Base-by-base conservation (phyloP, 1,140 invertebrate genomes). In the Diorhabda carinulata region DNA sequence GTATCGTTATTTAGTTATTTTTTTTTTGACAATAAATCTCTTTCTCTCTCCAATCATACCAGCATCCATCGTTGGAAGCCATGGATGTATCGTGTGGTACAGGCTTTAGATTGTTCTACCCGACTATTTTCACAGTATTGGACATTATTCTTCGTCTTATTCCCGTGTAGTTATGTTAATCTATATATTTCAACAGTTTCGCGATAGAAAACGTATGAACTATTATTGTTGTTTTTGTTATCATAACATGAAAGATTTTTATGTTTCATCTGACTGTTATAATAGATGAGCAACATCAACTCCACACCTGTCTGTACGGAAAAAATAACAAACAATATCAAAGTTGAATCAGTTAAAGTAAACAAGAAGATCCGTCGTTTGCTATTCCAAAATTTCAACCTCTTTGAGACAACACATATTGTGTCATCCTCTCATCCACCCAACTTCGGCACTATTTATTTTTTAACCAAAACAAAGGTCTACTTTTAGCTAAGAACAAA, bases 401-500 rank as follows among this genome's bases (percentile, higher is more conserved):
- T 25, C 65, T 40, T 8, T 60, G 65, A 67, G 42, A 67, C 43
- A 42, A 43, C n/a, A 25, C 65, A 60, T 59, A 59, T 47, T 67
- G 65, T 67, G 57, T 67, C 65, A 40, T 61, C 42, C 42, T 43
- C 42, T 8, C 57, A 44, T 67, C 41, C 44, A 44, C 65, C 65
- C 57, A 67, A 60, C 65, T 43, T 59, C 65, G 42, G 58, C 57
- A 41, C 45, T 67, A 67, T 67, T 67, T 67, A 67, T 67, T 67
- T 67, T 67, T 60, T 60, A 60, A 67, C 57, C 65, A 67, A 67
- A 67, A 67, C 65, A 67, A 67, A 67, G 58, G 40, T 56, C 65
- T 67, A 67, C 65, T 67, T 67, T 67, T 67, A 67, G 65, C 65
- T 44, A 67, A 67, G 65, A 67, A 67, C 65, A 67, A 67, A 67